Percentiles rank a stretch among this genome's conserved stretches.
Conservation (phyloP, 1,140 invertebrate genomes). For the Calycopis cecrops region DNA sequence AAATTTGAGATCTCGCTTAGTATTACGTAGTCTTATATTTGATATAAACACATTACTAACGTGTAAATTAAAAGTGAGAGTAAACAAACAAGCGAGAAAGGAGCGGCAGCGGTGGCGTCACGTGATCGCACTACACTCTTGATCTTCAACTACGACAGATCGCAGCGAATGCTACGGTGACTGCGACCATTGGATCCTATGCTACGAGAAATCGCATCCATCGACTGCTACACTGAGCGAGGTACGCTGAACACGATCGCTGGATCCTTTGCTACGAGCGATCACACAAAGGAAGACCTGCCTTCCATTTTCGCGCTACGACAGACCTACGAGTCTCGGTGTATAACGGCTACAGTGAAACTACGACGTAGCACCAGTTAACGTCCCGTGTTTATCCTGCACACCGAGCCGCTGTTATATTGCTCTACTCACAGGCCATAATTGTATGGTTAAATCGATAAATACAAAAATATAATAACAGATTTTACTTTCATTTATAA, state of each 20-base stretch:
- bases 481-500: slow-evolving; percentile 16
- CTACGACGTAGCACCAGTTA: slow-evolving; percentile 15
- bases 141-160: slow-evolving; percentile 14
- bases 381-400: slow-evolving; percentile 12
- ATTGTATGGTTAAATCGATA: slow-evolving; percentile 18
- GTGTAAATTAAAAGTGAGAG: slow-evolving; percentile 35
- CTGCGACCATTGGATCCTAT: slow-evolving; percentile 7
- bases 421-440: slow-evolving; percentile 27
- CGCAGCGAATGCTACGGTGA: slow-evolving; percentile 3
- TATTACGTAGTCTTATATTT: slow-evolving; percentile 73
- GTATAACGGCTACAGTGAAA: slow-evolving; percentile 7
- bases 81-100: slow-evolving; percentile 57
- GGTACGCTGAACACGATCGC: slow-evolving; percentile 6
- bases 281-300: slow-evolving; percentile 14
- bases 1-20: slow-evolving; percentile 75
- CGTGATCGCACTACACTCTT: slow-evolving; percentile 11
- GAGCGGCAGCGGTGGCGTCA: slow-evolving; percentile 27
- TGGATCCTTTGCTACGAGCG: slow-evolving; percentile 17
- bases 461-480: slow-evolving; percentile 21
- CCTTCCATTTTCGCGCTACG: slow-evolving; percentile 8
- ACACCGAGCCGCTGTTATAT: slow-evolving; percentile 26
- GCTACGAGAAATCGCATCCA: background rate
- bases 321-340: slow-evolving; percentile 7
- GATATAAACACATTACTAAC: slow-evolving; percentile 70
- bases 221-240: slow-evolving; percentile 1